Evolutionary conservation across 1,140 invertebrate species (phyloP), one percentile per base, ranked within the genome.

Genomic region (Andrena cerasifolii): DNA sequence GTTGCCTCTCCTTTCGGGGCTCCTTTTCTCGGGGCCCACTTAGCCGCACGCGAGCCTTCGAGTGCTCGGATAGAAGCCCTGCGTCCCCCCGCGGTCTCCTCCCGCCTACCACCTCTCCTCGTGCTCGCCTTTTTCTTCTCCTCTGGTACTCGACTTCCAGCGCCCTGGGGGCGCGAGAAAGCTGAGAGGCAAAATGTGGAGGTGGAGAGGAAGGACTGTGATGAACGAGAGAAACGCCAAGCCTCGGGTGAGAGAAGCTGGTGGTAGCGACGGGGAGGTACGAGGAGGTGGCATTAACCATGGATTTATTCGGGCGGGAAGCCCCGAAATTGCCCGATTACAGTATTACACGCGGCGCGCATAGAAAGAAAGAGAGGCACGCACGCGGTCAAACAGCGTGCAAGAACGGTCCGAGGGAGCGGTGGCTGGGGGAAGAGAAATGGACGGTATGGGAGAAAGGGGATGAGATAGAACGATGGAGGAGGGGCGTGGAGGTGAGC

Each of bases 261-360:
- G 49, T 76, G 26, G 72, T 56, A 79, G 72, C 51, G 79, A 73
- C 28, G 71, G 49, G 53, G 67, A 74, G 47, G 58, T 56, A 28
- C 36, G 31, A 56, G n/a, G 36, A 36, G 51, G 58, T 49, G 56
- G 88, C 86, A 91, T 92, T 91, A 91, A 88, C 87, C 89, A 91
- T 91, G 89, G 90, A 92, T 93, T 93, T 92, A 91, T 92, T 91
- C 90, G 89, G 83, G 80, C 74, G 71, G 72, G 74, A 86, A 86
- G 85, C 77, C 77, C 88, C 88, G 80, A 92, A 92, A 92, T 92
- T 92, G 90, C 89, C 84, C 90, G 90, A 92, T 91, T 91, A 91
- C 87, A 83, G 88, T 89, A 91, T 91, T 89, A 89, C 89, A 87
- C 86, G 85, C 82, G 78, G 78, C 77, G 79, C 53, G 71, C 72